Conservation (phyloP, 2,888 invertebrate species). For the Rotaria socialis region DNA sequence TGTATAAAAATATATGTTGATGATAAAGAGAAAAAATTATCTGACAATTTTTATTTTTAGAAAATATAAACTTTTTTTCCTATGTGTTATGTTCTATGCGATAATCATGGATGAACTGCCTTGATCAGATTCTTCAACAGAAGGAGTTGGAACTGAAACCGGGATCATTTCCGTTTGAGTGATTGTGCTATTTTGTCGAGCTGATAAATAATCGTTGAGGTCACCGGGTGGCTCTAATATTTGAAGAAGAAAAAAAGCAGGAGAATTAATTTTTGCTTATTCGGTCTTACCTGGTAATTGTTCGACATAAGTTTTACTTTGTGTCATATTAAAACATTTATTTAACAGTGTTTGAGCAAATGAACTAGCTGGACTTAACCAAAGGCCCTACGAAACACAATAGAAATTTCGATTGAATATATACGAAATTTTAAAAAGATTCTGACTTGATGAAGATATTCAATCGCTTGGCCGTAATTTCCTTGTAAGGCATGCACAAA, state of each 20-base stretch:
- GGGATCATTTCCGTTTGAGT: neutral
- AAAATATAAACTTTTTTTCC: neutral
- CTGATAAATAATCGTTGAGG: neutral
- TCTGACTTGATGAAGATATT: slow-evolving; percentile 32
- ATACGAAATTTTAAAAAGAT: neutral
- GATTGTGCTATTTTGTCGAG: neutral
- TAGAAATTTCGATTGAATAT: neutral
- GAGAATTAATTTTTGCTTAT: neutral
- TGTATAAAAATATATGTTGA: neutral
- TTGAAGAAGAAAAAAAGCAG: no score
- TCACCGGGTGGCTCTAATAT: neutral
- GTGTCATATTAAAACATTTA: slow-evolving; percentile 34
- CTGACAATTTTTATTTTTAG: neutral
- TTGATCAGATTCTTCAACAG: slow-evolving; percentile 3
- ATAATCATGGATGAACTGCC: neutral
- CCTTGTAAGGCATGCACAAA: slow-evolving; percentile 34
- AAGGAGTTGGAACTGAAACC: neutral
- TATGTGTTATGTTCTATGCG: neutral
- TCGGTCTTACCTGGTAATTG: neutral
- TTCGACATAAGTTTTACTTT: slow-evolving; percentile 32
- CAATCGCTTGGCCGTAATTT: slow-evolving; percentile 26
- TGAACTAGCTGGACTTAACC: slow-evolving; percentile 35
- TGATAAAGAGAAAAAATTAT: neutral
- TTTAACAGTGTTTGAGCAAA: slow-evolving; percentile 31
- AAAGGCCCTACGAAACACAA: neutral